phyloP scores from a whole-genome alignment of 2,113 vertebrate genomes.

The Nothoprocta pentlandii region DNA sequence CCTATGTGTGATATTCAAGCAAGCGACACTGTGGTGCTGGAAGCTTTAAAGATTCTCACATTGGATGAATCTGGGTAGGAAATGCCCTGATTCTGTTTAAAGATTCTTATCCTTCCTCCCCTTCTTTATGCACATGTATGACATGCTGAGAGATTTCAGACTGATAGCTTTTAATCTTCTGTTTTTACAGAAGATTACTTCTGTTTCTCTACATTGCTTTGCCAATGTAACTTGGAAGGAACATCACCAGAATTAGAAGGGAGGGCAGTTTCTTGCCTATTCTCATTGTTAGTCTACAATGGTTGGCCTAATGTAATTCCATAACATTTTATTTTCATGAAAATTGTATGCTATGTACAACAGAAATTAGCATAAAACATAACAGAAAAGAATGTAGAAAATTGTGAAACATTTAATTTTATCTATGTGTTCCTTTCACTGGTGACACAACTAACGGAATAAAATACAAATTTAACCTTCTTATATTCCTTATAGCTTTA shows the following conservation, averaged over 20 bases:
- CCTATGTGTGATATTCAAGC: neutral
- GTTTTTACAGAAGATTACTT: neutral
- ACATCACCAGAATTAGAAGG: neutral
- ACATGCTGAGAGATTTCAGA: neutral
- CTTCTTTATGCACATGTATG: neutral
- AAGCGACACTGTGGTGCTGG: neutral
- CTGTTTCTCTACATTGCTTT: neutral
- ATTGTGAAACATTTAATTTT: neutral
- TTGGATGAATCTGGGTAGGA: neutral
- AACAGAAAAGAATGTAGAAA: neutral
- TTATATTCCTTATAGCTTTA: fast-evolving
- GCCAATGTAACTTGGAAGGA: neutral
- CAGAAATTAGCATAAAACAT: neutral
- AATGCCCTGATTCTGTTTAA: neutral
- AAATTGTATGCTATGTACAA: neutral
- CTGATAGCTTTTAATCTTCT: neutral
- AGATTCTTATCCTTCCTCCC: neutral
- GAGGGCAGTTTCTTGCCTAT: neutral
- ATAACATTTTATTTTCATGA: neutral
- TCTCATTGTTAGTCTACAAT: neutral
- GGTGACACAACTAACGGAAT: neutral
- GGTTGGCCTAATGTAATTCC: fast-evolving
- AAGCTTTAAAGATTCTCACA: neutral
- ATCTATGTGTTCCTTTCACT: neutral
- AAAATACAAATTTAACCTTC: neutral